phyloP scores from a whole-genome alignment of 2,888 invertebrate genomes.

The Tachina fera region DNA sequence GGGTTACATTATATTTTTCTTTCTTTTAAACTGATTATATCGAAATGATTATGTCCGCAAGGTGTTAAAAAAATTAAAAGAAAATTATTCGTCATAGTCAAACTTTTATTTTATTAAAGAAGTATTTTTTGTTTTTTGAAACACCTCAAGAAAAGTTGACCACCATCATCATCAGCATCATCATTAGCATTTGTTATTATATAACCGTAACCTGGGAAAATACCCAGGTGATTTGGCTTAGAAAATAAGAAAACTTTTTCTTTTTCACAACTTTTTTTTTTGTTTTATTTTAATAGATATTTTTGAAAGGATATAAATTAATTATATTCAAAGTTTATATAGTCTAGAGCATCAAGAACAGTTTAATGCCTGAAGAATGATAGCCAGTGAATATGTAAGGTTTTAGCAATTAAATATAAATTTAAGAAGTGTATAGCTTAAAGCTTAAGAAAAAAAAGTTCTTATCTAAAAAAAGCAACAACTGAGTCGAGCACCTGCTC shows the following conservation, averaged over 20 bases:
- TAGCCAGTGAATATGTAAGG: too few relatives aligned
- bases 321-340: constrained; percentile 25
- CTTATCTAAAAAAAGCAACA: too few relatives aligned
- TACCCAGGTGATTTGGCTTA: constrained; percentile 60
- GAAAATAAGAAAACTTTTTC: constrained; percentile 11
- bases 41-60: constrained; percentile 8
- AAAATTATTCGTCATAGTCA: constrained; percentile 4
- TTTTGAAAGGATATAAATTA: constrained; percentile 44
- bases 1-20: neutral
- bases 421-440: too few relatives aligned
- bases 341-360: neutral
- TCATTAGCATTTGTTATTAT: constrained; percentile 58
- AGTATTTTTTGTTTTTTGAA: constrained; percentile 13
- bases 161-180: constrained; percentile 47
- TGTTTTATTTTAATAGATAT: neutral
- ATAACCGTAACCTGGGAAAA: constrained; percentile 58
- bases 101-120: neutral
- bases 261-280: neutral
- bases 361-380: neutral
- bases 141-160: constrained; percentile 63
- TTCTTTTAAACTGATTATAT: neutral
- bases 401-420: too few relatives aligned
- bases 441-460: too few relatives aligned
- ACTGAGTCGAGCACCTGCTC: too few relatives aligned
- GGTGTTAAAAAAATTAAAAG: neutral